These are phyloP conservation scores for Aplidium turbinatum DNA, from an alignment of 23 tunicate genomes.

Conservation along the genomic window DNA sequence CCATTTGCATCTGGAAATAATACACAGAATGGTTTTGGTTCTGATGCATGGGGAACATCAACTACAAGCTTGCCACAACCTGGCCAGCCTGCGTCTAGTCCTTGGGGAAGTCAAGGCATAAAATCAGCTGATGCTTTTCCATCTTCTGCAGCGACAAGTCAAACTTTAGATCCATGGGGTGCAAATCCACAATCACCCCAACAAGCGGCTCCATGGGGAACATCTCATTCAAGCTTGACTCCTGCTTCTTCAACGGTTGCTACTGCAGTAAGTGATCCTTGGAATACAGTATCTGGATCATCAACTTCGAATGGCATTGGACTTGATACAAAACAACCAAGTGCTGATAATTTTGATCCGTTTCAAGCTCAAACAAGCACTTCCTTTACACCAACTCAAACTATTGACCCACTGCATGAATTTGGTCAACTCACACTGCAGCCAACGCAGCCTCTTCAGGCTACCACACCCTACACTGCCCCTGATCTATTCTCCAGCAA, in stretches of 20 bases:
- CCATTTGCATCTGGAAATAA: constrained; percentile 11
- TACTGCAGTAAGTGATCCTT: neutral
- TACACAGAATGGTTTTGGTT: constrained; percentile 15
- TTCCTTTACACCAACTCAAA: neutral
- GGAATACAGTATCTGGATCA: neutral
- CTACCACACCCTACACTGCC: constrained; percentile 1
- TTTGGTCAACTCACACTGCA: constrained; percentile 41
- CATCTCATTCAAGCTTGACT: neutral
- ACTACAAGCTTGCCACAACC: neutral
- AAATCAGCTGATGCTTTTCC: too few species aligned
- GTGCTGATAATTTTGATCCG: constrained; percentile 13
- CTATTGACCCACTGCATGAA: constrained; percentile 52
- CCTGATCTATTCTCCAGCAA: constrained; percentile 18
- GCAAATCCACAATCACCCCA: constrained; percentile 2
- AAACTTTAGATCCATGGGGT: constrained; percentile 5
- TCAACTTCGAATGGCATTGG: neutral
- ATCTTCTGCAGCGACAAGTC: constrained; percentile 7
- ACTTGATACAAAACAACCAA: too few species aligned
- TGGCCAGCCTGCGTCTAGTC: constrained; percentile 19
- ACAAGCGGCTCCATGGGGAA: neutral
- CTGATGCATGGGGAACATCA: constrained; percentile 39
- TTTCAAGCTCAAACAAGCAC: neutral
- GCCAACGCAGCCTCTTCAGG: neutral
- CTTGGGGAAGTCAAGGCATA: constrained; percentile 50
- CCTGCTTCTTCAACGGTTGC: too few species aligned